Evolutionary conservation across 2,797 vertebrate species (phyloP).

Genomic region (Karalla daura): DNA sequence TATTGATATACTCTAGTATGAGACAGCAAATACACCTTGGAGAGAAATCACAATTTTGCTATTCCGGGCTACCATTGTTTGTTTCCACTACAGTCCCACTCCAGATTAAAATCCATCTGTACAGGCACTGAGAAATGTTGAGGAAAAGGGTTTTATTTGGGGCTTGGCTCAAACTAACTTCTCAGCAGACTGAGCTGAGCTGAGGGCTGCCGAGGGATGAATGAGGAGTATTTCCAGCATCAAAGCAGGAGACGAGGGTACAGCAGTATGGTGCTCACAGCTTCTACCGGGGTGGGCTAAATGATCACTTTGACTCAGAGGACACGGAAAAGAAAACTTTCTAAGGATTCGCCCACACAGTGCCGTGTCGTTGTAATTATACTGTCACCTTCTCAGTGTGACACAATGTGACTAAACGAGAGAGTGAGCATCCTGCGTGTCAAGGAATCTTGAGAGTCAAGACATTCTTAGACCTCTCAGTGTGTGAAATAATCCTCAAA

Average conservation of each 20-base stretch:
- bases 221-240: constrained; percentile 32
- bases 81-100: constrained; percentile 12
- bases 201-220: neutral
- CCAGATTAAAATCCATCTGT: constrained; percentile 2
- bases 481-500: neutral
- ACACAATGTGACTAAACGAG: constrained; percentile 47
- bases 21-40: neutral
- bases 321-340: constrained; percentile 26
- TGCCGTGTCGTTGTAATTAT: constrained; percentile 63
- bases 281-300: constrained; percentile 16
- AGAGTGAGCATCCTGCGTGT: constrained; percentile 32
- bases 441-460: constrained; percentile 7
- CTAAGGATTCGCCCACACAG: constrained; percentile 49
- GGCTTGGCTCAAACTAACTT: constrained; percentile 23
- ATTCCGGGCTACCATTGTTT: neutral
- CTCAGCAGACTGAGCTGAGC: constrained; percentile 17
- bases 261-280: constrained; percentile 11
- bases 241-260: constrained; percentile 17
- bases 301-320: constrained; percentile 22
- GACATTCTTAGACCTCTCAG: neutral
- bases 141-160: constrained; percentile 11
- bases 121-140: neutral
- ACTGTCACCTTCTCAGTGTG: constrained; percentile 64
- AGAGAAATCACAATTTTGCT: neutral
- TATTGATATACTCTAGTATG: too few relatives aligned